Evolutionary conservation across 2,888 invertebrate genomes (phyloP), one percentile per base, ranked within the genome.

Genomic region (Panopea generosa): DNA sequence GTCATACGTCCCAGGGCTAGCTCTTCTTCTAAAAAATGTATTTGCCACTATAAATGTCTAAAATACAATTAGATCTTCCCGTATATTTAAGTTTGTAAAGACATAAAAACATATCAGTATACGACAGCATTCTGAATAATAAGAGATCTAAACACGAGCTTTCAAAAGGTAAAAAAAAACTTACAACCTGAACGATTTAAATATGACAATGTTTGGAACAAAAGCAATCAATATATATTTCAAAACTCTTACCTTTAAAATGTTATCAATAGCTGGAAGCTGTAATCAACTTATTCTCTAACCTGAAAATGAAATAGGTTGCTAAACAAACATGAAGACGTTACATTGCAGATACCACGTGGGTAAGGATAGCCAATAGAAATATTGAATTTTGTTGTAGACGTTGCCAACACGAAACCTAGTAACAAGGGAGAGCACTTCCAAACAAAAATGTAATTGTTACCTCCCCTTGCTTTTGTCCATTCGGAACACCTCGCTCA

Each of bases 281-380:
- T 24, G 57, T 56, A 70, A 73, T 43, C 59, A 18, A 4, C 49
- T 57, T 73, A 56, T 73, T 22, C 59, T 68, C n/a, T 11, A 27
- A 27, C 53, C 60, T 47, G 50, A 40, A 45, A 52, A 29, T 27
- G 49, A 53, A 49, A 74, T 49, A 79, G 74, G 85, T 85, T 83
- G 85, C 82, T 84, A 85, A 55, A 84, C 82, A 85, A 85, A 85
- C 85, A 85, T 73, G 82, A 71, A 79, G 77, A 82, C 81, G 85
- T 79, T 69, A 77, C n/a, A n/a, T 77, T 69, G 72, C 45, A 72
- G 45, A 62, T 52, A 66, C 63, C 84, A 75, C 76, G 84, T 82
- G 84, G 55, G 38, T 49, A 56, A 29, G 45, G 45, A 49, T 47
- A 68, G 27, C 72, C 70, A 72, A 74, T 73, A 20, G 65, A 55